Conservation (phyloP, 1,140 invertebrate genomes). For the Batillaria attramentaria region DNA sequence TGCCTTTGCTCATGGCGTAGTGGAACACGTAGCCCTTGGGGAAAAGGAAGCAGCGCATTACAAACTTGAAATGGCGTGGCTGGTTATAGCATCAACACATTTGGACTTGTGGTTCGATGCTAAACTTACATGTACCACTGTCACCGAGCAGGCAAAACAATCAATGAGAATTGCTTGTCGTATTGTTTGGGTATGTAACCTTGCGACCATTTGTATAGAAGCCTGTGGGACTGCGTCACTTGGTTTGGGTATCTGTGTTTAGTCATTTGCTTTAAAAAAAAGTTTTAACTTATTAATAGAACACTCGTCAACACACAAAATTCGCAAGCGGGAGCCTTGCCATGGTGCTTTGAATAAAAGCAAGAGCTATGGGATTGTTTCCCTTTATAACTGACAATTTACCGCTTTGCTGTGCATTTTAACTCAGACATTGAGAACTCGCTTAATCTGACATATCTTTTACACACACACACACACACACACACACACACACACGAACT, state of each 20-base stretch:
- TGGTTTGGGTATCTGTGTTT: too few relatives aligned
- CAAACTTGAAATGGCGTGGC: too few relatives aligned
- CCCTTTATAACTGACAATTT: too few relatives aligned
- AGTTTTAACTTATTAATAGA: background rate
- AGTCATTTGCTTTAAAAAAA: background rate
- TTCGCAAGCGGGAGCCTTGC: background rate
- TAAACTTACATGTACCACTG: too few relatives aligned
- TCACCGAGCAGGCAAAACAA: background rate
- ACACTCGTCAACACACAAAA: background rate
- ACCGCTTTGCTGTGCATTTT: too few relatives aligned
- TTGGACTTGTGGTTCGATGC: too few relatives aligned
- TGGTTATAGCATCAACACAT: too few relatives aligned
- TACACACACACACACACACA: background rate
- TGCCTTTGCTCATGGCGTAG: slow-evolving; percentile 74
- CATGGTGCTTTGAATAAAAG: background rate
- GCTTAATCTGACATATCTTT: background rate
- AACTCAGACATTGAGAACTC: background rate
- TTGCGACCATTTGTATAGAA: background rate
- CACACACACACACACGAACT: slow-evolving; percentile 12
- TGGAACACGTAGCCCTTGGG: slow-evolving; percentile 69
- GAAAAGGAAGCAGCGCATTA: slow-evolving; percentile 29
- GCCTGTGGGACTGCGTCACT: too few relatives aligned
- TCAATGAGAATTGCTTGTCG: background rate
- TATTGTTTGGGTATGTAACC: background rate
- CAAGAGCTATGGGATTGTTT: background rate